phyloP scores from a whole-genome alignment of 2,888 invertebrate genomes.

The Tipula confusa region DNA sequence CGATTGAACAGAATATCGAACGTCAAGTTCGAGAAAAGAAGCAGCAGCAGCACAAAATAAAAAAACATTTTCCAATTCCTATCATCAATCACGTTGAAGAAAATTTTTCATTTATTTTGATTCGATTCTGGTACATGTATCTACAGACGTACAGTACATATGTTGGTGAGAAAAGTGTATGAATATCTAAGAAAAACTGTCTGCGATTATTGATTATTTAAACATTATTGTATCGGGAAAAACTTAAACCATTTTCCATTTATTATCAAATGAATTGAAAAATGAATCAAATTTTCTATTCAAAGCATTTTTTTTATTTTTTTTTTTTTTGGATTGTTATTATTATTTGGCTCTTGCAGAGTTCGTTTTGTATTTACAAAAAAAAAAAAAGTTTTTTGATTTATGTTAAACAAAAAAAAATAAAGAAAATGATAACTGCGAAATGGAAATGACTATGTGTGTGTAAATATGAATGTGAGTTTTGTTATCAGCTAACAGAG shows the following conservation, averaged over 20 bases:
- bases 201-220: conserved; percentile 13
- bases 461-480: neutral
- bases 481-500: neutral
- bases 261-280: neutral
- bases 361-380: neutral
- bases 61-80: neutral
- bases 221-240: neutral
- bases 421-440: neutral
- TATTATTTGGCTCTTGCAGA: neutral
- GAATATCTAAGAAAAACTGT: neutral
- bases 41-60: neutral
- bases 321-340: too few relatives aligned
- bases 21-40: neutral
- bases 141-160: too few relatives aligned
- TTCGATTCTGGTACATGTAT: neutral
- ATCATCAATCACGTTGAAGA: neutral
- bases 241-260: neutral
- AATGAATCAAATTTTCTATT: neutral
- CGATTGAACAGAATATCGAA: neutral
- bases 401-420: conserved; percentile 1
- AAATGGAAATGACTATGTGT: neutral
- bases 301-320: neutral
- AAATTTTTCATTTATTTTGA: neutral
- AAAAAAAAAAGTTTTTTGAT: neutral
- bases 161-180: neutral